These are phyloP conservation scores for Coreius guichenoti DNA, from an alignment of 2,797 vertebrate genomes.

Conservation along the genomic window DNA sequence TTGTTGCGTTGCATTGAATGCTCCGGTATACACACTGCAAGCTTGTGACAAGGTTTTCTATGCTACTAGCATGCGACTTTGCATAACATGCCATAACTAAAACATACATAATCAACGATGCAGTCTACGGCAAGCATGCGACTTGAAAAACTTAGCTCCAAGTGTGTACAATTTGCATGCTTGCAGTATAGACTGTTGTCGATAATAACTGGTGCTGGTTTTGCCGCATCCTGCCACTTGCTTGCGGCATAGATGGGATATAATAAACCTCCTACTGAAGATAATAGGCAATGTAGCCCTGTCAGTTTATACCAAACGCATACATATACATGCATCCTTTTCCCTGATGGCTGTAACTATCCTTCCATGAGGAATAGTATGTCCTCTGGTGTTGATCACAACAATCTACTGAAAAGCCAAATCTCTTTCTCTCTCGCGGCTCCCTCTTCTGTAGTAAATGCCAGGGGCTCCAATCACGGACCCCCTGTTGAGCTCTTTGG, in stretches of 20 bases:
- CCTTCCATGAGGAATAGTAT: not conserved
- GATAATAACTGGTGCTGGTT: not conserved
- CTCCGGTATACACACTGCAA: not conserved
- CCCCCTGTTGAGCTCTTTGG: constrained; percentile 48
- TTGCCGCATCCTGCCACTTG: not conserved
- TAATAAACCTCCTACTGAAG: constrained; percentile 17
- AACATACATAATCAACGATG: not conserved
- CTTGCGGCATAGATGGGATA: not conserved
- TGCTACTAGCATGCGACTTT: not conserved
- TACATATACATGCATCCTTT: constrained; percentile 15
- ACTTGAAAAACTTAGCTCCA: not conserved
- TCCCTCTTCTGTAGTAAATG: constrained; percentile 54
- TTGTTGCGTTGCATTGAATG: not conserved
- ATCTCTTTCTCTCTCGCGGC: constrained; percentile 25
- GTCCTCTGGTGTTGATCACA: constrained; percentile 42
- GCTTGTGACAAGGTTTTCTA: not conserved
- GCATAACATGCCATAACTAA: not conserved
- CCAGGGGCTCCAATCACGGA: constrained; percentile 54
- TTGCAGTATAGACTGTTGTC: not conserved
- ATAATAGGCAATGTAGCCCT: not conserved
- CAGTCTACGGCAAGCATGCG: not conserved
- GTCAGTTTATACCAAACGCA: not conserved
- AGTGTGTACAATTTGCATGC: not conserved
- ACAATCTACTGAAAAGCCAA: constrained; percentile 44
- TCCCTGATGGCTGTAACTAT: not conserved